Evolutionary conservation across 1,140 invertebrate genomes (phyloP).

Genomic region (Zaprionus lachaisei): DNA sequence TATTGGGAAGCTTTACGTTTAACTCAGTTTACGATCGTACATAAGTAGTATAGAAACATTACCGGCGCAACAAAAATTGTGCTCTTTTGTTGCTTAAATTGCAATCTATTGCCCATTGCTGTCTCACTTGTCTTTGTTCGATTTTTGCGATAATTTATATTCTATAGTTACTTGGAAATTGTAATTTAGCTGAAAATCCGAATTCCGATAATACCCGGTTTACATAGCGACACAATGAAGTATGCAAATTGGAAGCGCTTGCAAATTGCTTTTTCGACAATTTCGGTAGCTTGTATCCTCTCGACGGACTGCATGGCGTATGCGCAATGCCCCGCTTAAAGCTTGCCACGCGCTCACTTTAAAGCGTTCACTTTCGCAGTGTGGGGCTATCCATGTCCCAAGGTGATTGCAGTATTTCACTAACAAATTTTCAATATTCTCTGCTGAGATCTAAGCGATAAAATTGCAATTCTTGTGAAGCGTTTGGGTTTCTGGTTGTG

Average conservation of each 20-base stretch:
- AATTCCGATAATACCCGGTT: conserved; percentile 16
- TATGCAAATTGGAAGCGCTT: conserved; percentile 49
- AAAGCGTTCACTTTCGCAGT: conserved; percentile 22
- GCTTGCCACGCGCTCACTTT: conserved; percentile 4
- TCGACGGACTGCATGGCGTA: conserved; percentile 40
- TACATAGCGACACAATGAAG: conserved; percentile 38
- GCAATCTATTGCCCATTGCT: not conserved
- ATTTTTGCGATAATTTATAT: not conserved
- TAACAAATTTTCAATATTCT: conserved; percentile 44
- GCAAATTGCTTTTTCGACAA: conserved; percentile 45
- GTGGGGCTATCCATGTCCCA: conserved; percentile 29
- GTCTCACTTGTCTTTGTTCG: not conserved
- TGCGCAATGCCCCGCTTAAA: conserved; percentile 54
- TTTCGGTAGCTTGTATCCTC: conserved; percentile 25
- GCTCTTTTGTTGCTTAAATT: not conserved
- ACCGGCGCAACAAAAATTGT: not conserved
- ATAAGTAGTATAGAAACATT: not conserved
- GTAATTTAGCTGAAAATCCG: conserved; percentile 16
- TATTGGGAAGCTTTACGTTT: not conserved
- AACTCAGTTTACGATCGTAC: not conserved
- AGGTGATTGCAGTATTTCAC: conserved; percentile 49
- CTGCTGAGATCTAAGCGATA: conserved; percentile 13
- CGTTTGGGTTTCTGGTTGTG: conserved; percentile 2
- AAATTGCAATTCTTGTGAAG: not conserved
- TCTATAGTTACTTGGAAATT: conserved; percentile 11